Evolutionary conservation across 1,140 invertebrate species (phyloP), one percentile per base, ranked within the genome.

Genomic region (Mamestra configurata): DNA sequence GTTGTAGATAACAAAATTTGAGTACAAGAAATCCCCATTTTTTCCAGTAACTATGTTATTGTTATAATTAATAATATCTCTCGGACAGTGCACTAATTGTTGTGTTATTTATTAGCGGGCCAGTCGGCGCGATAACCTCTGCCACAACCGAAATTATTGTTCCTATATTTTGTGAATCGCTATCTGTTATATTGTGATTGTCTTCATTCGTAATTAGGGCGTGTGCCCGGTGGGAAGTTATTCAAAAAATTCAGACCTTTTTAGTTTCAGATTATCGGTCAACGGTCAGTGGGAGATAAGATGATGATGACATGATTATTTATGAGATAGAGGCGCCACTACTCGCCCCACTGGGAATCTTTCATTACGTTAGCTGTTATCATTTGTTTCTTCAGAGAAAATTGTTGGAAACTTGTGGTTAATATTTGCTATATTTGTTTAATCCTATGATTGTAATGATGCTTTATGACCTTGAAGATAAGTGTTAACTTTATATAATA

Each of bases 131-230:
- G 80, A 81, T 81, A 81, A 81, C 80, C 80, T 64, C 27, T 70
- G 79, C 15, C 51, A 71, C 43, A 72, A 35, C 75, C 80, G 53
- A 77, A 81, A 81, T 81, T 81, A 78, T 81, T 81, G 80, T 81
- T 81, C 75, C 75, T 77, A 70, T 80, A 77, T 76, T 80, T 77
- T 81, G 79, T 81, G 22, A 72, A 71, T 27, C 53, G 27, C 40
- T 77, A 81, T 81, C 66, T 61, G 46, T 57, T 80, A 46, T 78
- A 49, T 59, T 79, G 55, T 79, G 59, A 72, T 76, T 71, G 66
- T 79, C 40, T 43, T 15, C 15, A 15, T 11, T 66, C 13, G 24
- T 59, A 79, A 72, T 51, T 72, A 40, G 77, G 43, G 55, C 77
- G 77, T 20, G 46, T 22, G 22, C 70, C 13, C 57, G 57, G 57